These are phyloP conservation scores for Regulus satrapa DNA, from an alignment of 2,113 vertebrate species.

Conservation along the genomic window DNA sequence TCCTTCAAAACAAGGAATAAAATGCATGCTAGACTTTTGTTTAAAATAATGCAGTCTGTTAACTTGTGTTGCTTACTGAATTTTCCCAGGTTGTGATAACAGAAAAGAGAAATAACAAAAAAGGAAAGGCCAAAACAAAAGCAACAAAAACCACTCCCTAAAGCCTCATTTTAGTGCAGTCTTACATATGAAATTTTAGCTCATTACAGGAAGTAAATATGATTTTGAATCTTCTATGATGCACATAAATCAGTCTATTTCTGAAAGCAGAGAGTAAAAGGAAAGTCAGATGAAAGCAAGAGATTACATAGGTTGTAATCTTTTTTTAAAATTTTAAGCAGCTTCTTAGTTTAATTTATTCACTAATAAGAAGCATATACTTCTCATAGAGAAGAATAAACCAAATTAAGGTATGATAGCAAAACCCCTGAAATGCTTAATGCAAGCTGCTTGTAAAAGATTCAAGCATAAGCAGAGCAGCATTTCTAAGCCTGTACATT, in stretches of 20 bases:
- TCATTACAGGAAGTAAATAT: neutral
- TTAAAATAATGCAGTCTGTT: neutral
- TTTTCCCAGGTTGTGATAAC: neutral
- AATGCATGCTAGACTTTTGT: neutral
- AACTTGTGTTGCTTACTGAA: neutral
- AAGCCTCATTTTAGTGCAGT: neutral
- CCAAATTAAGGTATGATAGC: neutral
- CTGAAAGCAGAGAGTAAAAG: neutral
- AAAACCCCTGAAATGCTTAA: neutral
- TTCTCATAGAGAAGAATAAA: conserved; percentile 45
- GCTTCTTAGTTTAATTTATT: conserved; percentile 79
- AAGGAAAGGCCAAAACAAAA: neutral
- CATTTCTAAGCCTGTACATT: neutral
- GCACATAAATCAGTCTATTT: neutral
- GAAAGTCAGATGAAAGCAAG: conserved; percentile 54
- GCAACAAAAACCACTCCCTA: accelerated
- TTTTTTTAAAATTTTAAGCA: conserved; percentile 79
- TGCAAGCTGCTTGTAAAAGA: neutral
- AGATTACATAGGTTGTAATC: conserved; percentile 50
- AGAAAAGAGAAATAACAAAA: neutral
- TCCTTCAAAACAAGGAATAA: neutral
- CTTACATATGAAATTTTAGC: neutral
- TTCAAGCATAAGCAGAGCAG: neutral
- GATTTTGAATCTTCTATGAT: neutral
- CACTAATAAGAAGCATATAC: conserved; percentile 62